phyloP scores from a whole-genome alignment of 2,113 vertebrate species.

The Arothron firmamentum region DNA sequence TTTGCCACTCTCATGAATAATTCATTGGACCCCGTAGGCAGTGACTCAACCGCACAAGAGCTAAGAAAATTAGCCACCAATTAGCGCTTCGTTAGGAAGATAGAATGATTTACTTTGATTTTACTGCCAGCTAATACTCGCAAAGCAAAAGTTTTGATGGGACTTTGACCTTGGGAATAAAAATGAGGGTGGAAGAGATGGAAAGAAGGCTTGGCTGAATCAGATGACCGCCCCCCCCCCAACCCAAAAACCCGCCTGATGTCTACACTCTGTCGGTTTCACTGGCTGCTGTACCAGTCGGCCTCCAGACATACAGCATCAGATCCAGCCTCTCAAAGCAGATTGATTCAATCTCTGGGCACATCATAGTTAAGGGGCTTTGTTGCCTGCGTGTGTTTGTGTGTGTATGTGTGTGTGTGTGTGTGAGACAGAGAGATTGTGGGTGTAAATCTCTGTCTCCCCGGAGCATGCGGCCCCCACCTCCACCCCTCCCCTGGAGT shows the following conservation, averaged over 20 bases:
- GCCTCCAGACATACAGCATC: slow-evolving; percentile 49
- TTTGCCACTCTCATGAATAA: slow-evolving; percentile 86
- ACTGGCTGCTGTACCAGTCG: slow-evolving; percentile 28
- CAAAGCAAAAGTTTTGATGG: slow-evolving; percentile 50
- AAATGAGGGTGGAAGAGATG: slow-evolving; percentile 9
- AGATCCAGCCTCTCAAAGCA: slow-evolving; percentile 46
- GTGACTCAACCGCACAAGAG: slow-evolving; percentile 90
- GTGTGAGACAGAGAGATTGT: too few relatives aligned
- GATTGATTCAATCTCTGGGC: slow-evolving; percentile 56
- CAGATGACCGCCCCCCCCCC: slow-evolving; percentile 24
- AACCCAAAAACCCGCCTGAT: background rate
- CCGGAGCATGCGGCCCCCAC: slow-evolving; percentile 34
- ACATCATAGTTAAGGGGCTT: slow-evolving; percentile 55
- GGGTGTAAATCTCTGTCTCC: slow-evolving; percentile 40
- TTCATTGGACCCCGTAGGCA: slow-evolving; percentile 89
- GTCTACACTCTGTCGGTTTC: slow-evolving; percentile 22
- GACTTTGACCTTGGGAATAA: slow-evolving; percentile 54
- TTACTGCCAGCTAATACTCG: slow-evolving; percentile 29
- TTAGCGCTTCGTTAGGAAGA: slow-evolving; percentile 90
- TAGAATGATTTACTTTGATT: slow-evolving; percentile 56
- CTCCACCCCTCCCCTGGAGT: slow-evolving; percentile 18
- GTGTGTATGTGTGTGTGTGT: slow-evolving; percentile 2
- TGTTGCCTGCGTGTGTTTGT: slow-evolving; percentile 60
- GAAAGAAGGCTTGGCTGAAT: slow-evolving; percentile 29
- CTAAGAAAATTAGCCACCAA: slow-evolving; percentile 90